Evolutionary conservation across 1,140 invertebrate species (phyloP), one percentile per base, ranked within the genome.

Genomic region (Drosophila ohnishii): DNA sequence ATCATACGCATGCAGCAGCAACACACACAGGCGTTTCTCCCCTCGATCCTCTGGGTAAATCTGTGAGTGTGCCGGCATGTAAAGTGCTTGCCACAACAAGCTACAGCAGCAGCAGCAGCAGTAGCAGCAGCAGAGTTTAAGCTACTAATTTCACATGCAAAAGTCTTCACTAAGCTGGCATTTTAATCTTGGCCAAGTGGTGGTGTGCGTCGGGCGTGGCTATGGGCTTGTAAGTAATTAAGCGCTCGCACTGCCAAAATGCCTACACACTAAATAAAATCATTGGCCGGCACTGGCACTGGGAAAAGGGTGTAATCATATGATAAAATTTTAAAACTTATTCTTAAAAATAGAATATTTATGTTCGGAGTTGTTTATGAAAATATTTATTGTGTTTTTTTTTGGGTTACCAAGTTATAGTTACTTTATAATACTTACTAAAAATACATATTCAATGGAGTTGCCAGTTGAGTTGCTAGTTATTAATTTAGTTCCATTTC

Each of bases 141-240:
- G 83, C 83, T 83, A 84, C 83, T 87, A 87, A 87, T 87, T 87
- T 87, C 84, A 87, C 84, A 87, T 87, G 83, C 83, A 87, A 87
- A 87, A 87, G 83, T 88, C 83, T 87, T 75, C 73, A 83, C 76
- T 87, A 87, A 87, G 83, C 83, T 74, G 83, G 83, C 83, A 74
- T 87, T 87, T 87, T 87, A 87, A 87, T 87, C 83, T 87, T 87
- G 76, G 72, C 84, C 84, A 74, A 86, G 72, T 71, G 79, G 75
- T 71, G 44, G 62, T 56, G 34, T 47, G 16, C 60, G n/a, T 13
- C 30, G 77, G 73, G 67, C 77, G 65, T 77, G 78, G 82, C 56
- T 44, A 48, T 73, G 60, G 75, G 79, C 66, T 45, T 79, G 84
- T 84, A 83, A 77, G 84, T 87, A 88, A 88, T 87, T 87, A 87